Conservation (phyloP, 2,888 invertebrate species). For the Chaitophorus viminalis region DNA sequence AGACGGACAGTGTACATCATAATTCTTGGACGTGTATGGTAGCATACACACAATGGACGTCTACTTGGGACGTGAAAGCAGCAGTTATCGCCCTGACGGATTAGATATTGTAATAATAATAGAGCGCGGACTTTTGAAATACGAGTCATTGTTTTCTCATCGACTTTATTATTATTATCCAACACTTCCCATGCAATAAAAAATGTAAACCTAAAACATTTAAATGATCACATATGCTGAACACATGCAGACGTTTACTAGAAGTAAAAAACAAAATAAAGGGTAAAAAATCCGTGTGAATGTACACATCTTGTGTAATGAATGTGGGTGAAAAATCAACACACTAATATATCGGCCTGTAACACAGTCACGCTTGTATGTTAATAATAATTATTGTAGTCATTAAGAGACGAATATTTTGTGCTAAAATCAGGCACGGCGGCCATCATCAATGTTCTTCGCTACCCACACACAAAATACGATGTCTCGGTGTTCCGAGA, state of each 20-base stretch:
- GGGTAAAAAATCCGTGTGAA: constrained; percentile 24
- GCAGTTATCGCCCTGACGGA: constrained; percentile 56
- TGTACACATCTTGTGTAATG: not conserved
- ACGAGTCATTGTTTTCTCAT: constrained; percentile 59
- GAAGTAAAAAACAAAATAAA: not conserved
- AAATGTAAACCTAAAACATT: constrained; percentile 22
- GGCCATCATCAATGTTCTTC: constrained; percentile 14
- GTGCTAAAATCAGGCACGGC: constrained; percentile 37
- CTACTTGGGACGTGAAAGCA: constrained; percentile 54
- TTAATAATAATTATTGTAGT: constrained; percentile 2
- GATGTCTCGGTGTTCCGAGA: constrained; percentile 31
- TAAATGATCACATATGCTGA: constrained; percentile 48
- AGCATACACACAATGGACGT: constrained; percentile 48
- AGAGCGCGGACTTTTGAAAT: constrained; percentile 53
- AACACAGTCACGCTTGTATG: not conserved
- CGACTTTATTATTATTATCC: constrained; percentile 38
- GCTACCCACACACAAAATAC: constrained; percentile 8
- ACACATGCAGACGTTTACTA: constrained; percentile 42
- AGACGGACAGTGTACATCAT: constrained; percentile 58
- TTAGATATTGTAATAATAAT: constrained; percentile 57
- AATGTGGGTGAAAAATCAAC: not conserved
- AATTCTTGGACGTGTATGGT: constrained; percentile 56
- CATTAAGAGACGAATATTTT: constrained; percentile 15
- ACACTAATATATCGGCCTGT: not conserved
- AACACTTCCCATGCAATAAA: constrained; percentile 50